Evolutionary conservation across 2,113 vertebrate species (phyloP), one percentile per base, ranked within the genome.

Genomic region (Tylochromis polylepis): DNA sequence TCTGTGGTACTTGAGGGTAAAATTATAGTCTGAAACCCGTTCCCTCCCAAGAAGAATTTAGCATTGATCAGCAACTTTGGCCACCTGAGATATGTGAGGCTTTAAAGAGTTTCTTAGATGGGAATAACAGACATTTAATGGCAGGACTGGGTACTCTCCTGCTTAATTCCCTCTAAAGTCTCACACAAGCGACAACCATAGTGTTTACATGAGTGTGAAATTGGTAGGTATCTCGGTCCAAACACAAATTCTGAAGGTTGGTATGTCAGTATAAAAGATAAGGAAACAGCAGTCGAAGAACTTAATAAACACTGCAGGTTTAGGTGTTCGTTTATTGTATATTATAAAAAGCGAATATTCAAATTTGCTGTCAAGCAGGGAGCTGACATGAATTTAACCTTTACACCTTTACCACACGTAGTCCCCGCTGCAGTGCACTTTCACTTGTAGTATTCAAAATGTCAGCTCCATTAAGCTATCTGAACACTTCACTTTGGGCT

Each of bases 21-120:
- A 91, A 82, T 89, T 86, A 88, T 89, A 67, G 86, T 89, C 22
- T 81, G 81, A 87, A 90, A 90, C 29, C 24, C 85, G 83, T 56
- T 85, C 29, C 60, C 53, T 89, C 67, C 81, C 22, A 20, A 90
- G 75, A 87, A 80, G 78, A 83, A 89, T 89, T 49, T 60, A 58
- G 78, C 93, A 93, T 93, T 89, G 94, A 94, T 94, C 93, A 82
- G 85, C 86, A 89, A 92, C 70, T 78, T 82, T 75, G 83, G 75
- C 27, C 49, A 41, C 82, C 88, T 88, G 83, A 90, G 88, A 87
- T 65, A 62, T 86, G 55, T 70, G 65, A 84, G 59, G 51, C 83
- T 89, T 89, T 75, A 38, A 43, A 89, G 56, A 27, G 58, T 55
- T 85, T 51, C 41, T 81, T 43, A 65, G 36, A 83, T 78, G 43